Percentiles rank a stretch among this genome's conserved stretches.
phyloP scores from a whole-genome alignment of 2,888 invertebrate species.

The Nephrotoma appendiculata region DNA sequence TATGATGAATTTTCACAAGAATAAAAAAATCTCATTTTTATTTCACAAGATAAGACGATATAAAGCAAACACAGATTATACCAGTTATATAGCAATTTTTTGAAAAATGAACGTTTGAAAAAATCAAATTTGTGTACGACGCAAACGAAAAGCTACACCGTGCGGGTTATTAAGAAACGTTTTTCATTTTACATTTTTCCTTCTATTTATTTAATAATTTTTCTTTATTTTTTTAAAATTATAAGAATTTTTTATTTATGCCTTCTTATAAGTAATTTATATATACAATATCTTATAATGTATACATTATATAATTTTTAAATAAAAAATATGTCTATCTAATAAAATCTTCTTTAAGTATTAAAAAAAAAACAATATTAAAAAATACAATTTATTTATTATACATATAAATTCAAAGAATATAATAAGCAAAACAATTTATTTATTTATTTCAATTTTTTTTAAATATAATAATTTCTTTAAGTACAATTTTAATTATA shows the following conservation, averaged over 20 bases:
- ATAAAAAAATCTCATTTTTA: not conserved
- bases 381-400: not conserved
- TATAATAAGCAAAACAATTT: not conserved
- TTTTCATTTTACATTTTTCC: not conserved
- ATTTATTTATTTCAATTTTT: not conserved
- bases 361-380: not conserved
- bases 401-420: not conserved
- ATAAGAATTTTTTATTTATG: not conserved
- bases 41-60: not conserved
- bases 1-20: not conserved
- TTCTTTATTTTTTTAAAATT: not conserved
- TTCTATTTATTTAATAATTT: not conserved
- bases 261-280: not conserved
- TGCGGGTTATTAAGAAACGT: not conserved
- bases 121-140: not conserved
- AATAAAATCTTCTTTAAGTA: not conserved
- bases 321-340: not conserved
- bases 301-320: not conserved
- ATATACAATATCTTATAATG: not conserved
- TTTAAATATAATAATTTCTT: not conserved
- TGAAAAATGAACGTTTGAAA: not conserved
- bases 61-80: not conserved
- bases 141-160: not conserved
- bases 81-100: not conserved
- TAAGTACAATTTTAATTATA: not conserved